Evolutionary conservation across 2,113 vertebrate species (phyloP), one percentile per base, ranked within the genome.

Genomic region (Ammospiza caudacuta): DNA sequence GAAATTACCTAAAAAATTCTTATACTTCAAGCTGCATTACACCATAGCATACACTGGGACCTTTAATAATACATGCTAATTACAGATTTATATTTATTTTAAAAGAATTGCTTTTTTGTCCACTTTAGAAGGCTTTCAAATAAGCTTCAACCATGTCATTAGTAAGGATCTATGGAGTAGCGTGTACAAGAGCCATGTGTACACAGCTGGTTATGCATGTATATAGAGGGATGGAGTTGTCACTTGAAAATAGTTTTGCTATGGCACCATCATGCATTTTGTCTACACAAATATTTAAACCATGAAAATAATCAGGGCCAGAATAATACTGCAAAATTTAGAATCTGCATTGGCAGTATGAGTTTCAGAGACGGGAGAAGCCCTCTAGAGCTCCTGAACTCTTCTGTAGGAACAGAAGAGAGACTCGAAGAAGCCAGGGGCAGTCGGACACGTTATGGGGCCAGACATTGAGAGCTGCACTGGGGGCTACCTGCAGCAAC

Each of bases 1-100:
- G 84, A 96, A 97, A 97, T 95, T 90, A 87, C 92, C 80, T 95
- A 90, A 93, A 80, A 84, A 41, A 52, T 80, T 95, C 92, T 96
- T 87, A 63, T 86, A 67, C 52, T 68, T 67, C 70, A 83, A 69
- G 39, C 57, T 90, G 69, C 67, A 84, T 96, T 97, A 92, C 77
- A 86, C 66, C 68, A 64, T 68, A 69, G 49, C 28, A 22, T 74
- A 89, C 69, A 49, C 43, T 87, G 63, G 84, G 55, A 82, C 90
- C 58, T 87, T 95, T 90, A 95, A 76, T 94, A 90, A 92, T 89
- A 33, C 49, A 28, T 17, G 2, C 52, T 88, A 91, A 96, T 94
- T 96, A 75, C 55, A 55, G 89, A 76, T 80, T 94, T 79, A 80
- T 91, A 74, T 69, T 44, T 55, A 41, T 47, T 81, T 81, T 93